Evolutionary conservation across 2,888 invertebrate species (phyloP).

Genomic region (Willowsia nigromaculata): DNA sequence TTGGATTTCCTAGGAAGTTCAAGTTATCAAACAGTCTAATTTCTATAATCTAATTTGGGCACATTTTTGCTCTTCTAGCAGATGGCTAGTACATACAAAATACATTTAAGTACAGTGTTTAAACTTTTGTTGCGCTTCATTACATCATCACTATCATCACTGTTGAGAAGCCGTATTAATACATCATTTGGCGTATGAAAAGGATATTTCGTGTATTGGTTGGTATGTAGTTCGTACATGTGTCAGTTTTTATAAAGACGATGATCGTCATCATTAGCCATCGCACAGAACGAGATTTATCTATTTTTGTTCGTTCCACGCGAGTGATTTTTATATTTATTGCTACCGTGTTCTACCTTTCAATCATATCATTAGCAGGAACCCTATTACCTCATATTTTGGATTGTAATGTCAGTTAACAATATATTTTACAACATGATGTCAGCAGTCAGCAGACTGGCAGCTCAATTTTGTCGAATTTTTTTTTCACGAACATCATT

Average conservation of each 20-base stretch:
- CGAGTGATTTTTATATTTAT: conserved; percentile 59
- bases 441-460: conserved; percentile 24
- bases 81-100: background rate
- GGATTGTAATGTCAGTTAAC: background rate
- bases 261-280: background rate
- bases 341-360: no score
- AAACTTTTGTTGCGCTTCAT: conserved; percentile 57
- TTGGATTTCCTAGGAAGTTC: conserved; percentile 62
- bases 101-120: background rate
- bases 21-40: background rate
- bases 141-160: conserved; percentile 41
- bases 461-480: background rate
- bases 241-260: background rate
- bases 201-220: background rate
- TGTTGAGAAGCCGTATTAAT: conserved; percentile 37
- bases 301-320: conserved; percentile 45
- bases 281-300: conserved; percentile 18
- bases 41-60: conserved; percentile 34
- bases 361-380: background rate
- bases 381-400: background rate
- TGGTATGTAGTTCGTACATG: background rate
- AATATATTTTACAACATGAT: background rate
- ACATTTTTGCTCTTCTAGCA: background rate
- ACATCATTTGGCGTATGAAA: background rate
- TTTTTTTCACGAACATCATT: background rate